Evolutionary conservation across 2,113 vertebrate species (phyloP).

Genomic region (Zosterops borbonicus): DNA sequence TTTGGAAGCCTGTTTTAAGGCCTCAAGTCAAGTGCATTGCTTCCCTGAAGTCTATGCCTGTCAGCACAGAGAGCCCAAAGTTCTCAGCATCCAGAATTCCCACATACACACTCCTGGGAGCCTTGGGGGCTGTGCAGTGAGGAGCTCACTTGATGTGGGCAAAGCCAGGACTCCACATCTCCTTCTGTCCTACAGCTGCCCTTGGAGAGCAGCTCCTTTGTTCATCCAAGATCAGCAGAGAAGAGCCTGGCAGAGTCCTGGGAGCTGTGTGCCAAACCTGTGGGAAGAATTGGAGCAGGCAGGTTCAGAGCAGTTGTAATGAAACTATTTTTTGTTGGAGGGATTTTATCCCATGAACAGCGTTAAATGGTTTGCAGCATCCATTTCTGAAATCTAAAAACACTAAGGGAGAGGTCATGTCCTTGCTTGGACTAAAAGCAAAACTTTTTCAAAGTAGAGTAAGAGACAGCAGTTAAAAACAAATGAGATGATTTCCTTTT

Average conservation of each 20-base stretch:
- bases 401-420: neutral
- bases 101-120: neutral
- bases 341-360: neutral
- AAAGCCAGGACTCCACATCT: neutral
- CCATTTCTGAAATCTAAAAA: neutral
- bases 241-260: neutral
- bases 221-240: neutral
- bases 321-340: neutral
- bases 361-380: neutral
- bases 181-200: neutral
- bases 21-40: no score
- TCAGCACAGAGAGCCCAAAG: no score
- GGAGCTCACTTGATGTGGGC: neutral
- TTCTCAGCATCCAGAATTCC: no score
- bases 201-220: neutral
- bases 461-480: neutral
- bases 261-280: neutral
- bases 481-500: neutral
- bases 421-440: neutral
- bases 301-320: neutral
- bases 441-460: neutral
- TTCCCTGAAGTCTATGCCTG: no score
- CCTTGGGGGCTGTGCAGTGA: neutral
- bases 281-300: neutral
- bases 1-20: no score